Base-by-base conservation (phyloP, 2,113 vertebrate species). In the Tamias sibiricus region DNA sequence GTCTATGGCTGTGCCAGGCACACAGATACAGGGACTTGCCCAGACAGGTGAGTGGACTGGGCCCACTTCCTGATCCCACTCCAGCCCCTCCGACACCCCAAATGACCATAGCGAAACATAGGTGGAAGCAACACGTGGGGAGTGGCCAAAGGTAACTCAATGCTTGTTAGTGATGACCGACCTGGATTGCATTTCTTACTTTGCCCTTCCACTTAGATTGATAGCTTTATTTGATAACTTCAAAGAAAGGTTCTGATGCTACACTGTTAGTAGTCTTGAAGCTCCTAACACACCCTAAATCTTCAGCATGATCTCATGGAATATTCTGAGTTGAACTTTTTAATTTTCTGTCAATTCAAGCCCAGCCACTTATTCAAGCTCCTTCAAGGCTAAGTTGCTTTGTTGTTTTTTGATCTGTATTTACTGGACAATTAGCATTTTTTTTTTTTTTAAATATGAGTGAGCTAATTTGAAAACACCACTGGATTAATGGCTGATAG, bases 271-370 rank as follows among this genome's bases (percentile, higher is more conserved):
- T 37, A 9, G 16, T 17, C 75, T n/a, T 17, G 37, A 54, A 66
- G 17, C 37, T 81, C 12, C 35, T 2, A 13, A 32, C 6, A 7
- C 32, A 22, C 0, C 1, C 11, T 13, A 30, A 77, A 0, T 91
- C 32, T 57, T 81, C 19, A 52, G 66, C 49, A 64, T 3, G 8
- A n/a, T n/a, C 52, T n/a, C 8, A 40, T 0, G 19, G 37, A 57
- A 28, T 66, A 54, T 81, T 72, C 28, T 19, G 24, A 68, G 44
- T 12, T 44, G 77, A 75, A 59, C 12, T 24, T 72, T 37, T 76
- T 68, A 49, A 30, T 44, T 42, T 30, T 83, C 68, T 30, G 35
- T 40, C 1, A 22, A 5, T 54, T 42, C 5, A 81, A 35, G 49
- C 22, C n/a, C 47, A 74, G 16, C 5, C 32, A 80, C 28, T 47